Evolutionary conservation across 2,888 invertebrate species (phyloP).

Genomic region (Tubiluchus corallicola): DNA sequence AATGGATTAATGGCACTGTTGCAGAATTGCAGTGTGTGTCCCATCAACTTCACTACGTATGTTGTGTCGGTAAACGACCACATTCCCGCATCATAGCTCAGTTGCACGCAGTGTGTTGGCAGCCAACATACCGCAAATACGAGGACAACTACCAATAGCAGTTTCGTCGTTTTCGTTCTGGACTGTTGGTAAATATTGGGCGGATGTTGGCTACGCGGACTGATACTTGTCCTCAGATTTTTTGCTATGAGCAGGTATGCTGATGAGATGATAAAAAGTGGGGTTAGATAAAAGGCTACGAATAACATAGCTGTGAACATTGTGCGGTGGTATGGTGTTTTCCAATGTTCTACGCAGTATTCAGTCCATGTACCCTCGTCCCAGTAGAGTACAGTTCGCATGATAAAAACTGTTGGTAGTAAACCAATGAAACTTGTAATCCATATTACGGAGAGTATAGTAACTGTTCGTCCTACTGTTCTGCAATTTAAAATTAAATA

Average conservation of each 20-base stretch:
- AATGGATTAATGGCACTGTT: neutral
- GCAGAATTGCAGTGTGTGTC: neutral
- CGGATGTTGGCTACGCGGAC: too few relatives aligned
- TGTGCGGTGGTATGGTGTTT: neutral
- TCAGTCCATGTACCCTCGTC: neutral
- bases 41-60: neutral
- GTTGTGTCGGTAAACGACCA: neutral
- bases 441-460: neutral
- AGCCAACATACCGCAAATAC: neutral
- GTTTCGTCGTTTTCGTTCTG: neutral
- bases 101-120: slow-evolving; percentile 1
- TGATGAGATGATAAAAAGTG: neutral
- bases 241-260: neutral
- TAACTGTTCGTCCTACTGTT: neutral
- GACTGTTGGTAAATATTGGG: neutral
- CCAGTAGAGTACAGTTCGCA: neutral
- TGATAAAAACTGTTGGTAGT: neutral
- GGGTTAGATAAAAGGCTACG: neutral
- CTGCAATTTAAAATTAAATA: too few relatives aligned
- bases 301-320: neutral
- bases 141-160: neutral
- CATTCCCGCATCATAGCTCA: neutral
- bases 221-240: neutral
- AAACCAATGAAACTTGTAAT: neutral
- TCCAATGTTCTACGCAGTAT: neutral